phyloP scores from a whole-genome alignment of 30 jellyfish, hydroid and myxozoan species.

The Thelohanellus kitauei region DNA sequence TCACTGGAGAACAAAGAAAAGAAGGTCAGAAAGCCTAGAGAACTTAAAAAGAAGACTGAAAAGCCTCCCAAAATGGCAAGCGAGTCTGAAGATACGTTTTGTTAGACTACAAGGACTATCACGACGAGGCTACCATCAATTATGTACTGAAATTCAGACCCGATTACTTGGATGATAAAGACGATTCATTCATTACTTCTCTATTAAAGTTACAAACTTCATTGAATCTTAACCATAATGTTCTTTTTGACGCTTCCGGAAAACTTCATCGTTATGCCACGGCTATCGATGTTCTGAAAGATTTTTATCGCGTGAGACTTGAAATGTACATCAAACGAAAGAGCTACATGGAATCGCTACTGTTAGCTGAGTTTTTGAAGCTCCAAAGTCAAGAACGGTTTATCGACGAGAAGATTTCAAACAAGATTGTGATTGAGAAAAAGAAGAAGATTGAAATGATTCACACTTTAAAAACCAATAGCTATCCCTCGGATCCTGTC shows the following conservation, averaged over 20 bases:
- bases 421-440: constrained; percentile 17
- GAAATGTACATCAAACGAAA: constrained; percentile 33
- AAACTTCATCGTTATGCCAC: constrained; percentile 24
- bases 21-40: too few relatives aligned
- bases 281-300: constrained; percentile 33
- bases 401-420: constrained; percentile 55
- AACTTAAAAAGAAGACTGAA: too few relatives aligned
- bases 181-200: not conserved
- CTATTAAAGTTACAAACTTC: not conserved
- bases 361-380: constrained; percentile 37
- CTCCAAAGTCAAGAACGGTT: constrained; percentile 73
- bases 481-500: constrained; percentile 59
- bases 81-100: too few relatives aligned
- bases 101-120: constrained; percentile 38
- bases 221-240: not conserved
- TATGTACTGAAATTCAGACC: constrained; percentile 22
- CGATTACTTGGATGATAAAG: not conserved
- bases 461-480: constrained; percentile 17
- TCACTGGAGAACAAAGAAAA: too few relatives aligned
- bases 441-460: constrained; percentile 30
- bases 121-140: constrained; percentile 35
- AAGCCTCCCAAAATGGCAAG: too few relatives aligned
- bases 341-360: constrained; percentile 25
- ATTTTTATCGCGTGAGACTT: constrained; percentile 29
- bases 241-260: constrained; percentile 40